Evolutionary conservation across 2,888 invertebrate genomes (phyloP).

Genomic region (Cryptocheilus praepositus): DNA sequence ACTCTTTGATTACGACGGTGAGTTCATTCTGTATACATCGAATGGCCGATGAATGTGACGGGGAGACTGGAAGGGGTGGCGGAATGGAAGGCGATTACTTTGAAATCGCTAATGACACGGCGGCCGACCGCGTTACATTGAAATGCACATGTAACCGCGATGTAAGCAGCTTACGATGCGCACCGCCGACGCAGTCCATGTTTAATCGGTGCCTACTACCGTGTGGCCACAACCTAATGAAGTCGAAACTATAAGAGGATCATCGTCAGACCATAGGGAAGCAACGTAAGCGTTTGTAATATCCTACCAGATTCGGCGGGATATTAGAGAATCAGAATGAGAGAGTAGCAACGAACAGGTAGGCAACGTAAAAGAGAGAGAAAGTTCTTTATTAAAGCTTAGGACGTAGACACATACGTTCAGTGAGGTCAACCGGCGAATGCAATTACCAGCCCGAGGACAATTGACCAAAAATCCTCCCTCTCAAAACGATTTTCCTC

Average conservation of each 20-base stretch:
- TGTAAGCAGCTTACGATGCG: constrained; percentile 56
- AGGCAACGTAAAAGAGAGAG: too few species aligned
- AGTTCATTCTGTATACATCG: too few species aligned
- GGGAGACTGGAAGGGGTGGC: constrained; percentile 6
- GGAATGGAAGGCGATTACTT: constrained; percentile 32
- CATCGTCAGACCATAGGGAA: constrained; percentile 43
- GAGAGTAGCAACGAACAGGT: too few species aligned
- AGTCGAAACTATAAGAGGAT: constrained; percentile 65
- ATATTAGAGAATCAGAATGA: constrained; percentile 20
- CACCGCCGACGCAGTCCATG: constrained; percentile 42
- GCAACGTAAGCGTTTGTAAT: constrained; percentile 46
- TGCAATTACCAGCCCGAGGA: too few species aligned
- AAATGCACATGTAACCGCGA: constrained; percentile 47
- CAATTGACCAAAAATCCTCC: too few species aligned
- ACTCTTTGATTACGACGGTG: too few species aligned
- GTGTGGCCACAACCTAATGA: constrained; percentile 54
- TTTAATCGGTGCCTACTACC: constrained; percentile 50
- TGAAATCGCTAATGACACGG: constrained; percentile 51
- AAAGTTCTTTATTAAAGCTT: too few species aligned
- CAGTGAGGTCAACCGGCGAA: too few species aligned
- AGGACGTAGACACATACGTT: too few species aligned
- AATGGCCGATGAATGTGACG: too few species aligned
- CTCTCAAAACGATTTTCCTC: too few species aligned
- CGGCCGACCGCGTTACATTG: constrained; percentile 45
- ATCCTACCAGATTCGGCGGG: constrained; percentile 39